Percentiles rank a stretch among this genome's conserved stretches.
Conservation (phyloP, 2,797 vertebrate species). For the Enteromius treurensis region DNA sequence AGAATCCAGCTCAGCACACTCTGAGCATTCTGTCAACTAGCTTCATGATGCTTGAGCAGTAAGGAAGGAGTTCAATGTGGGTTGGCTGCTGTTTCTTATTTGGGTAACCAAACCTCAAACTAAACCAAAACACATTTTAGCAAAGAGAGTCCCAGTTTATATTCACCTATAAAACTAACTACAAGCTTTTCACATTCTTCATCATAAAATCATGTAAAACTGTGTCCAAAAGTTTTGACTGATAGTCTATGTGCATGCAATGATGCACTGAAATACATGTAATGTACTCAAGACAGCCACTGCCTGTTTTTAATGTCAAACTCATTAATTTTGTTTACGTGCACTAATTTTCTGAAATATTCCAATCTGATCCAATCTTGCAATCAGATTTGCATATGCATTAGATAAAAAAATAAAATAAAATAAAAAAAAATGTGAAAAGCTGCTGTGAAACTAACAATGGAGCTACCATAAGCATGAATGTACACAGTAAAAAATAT, state of each 20-base stretch:
- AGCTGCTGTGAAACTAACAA: neutral
- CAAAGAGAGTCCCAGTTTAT: neutral
- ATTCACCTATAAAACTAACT: neutral
- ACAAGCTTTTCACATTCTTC: neutral
- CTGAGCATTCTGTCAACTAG: neutral
- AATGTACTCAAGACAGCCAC: neutral
- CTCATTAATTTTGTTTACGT: neutral
- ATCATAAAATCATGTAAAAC: neutral
- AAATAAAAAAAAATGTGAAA: neutral
- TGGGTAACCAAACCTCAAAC: neutral
- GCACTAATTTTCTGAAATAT: neutral
- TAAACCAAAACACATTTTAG: neutral
- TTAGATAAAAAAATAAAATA: neutral
- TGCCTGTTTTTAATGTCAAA: neutral
- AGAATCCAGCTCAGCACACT: neutral
- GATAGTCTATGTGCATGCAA: neutral
- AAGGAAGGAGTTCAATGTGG: neutral
- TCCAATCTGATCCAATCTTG: neutral
- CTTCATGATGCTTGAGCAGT: neutral
- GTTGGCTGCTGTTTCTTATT: neutral
- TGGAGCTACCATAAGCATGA: neutral
- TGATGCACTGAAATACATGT: neutral
- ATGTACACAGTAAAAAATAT: neutral
- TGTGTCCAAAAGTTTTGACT: neutral
- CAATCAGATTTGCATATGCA: neutral